A percentile compares a stretch with the other conserved stretches of the same genome.
Evolutionary conservation across 1,140 invertebrate genomes (phyloP).

Genomic region (Orius insidiosus): DNA sequence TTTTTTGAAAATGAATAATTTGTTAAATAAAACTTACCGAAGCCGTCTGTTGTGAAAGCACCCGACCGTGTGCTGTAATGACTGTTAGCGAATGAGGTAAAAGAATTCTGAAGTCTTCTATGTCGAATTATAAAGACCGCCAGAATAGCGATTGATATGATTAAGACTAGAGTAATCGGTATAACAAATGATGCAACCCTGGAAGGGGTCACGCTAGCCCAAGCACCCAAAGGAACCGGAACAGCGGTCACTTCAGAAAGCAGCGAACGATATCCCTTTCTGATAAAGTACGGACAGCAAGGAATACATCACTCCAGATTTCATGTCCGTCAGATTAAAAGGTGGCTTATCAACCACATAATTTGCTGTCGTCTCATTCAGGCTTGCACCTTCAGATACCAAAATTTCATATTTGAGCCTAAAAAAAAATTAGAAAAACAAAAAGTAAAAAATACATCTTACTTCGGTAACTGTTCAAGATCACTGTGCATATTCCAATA

Average conservation of each 20-base stretch:
- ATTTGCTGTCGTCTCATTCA: conserved; percentile 33
- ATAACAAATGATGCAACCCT: conserved; percentile 27
- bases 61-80: conserved; percentile 76
- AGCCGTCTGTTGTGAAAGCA: conserved; percentile 54
- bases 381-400: conserved; percentile 34
- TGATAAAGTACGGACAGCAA: conserved; percentile 42
- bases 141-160: conserved; percentile 32
- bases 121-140: conserved; percentile 50
- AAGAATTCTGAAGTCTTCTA: conserved; percentile 53
- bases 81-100: conserved; percentile 65
- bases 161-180: conserved; percentile 33
- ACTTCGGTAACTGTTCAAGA: conserved; percentile 8
- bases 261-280: conserved; percentile 43
- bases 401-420: conserved; percentile 45
- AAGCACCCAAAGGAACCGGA: conserved; percentile 27
- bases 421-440: too few species aligned
- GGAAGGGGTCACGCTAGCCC: conserved; percentile 24
- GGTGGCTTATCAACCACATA: conserved; percentile 33
- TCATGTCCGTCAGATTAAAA: conserved; percentile 33
- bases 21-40: conserved; percentile 32
- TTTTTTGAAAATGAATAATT: not conserved
- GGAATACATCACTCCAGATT: conserved; percentile 34
- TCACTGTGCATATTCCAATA: conserved; percentile 32
- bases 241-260: conserved; percentile 39
- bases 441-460: too few species aligned